These are phyloP conservation scores for Cylindroiulus punctatus DNA, from an alignment of 2,888 invertebrate species.

Conservation along the genomic window DNA sequence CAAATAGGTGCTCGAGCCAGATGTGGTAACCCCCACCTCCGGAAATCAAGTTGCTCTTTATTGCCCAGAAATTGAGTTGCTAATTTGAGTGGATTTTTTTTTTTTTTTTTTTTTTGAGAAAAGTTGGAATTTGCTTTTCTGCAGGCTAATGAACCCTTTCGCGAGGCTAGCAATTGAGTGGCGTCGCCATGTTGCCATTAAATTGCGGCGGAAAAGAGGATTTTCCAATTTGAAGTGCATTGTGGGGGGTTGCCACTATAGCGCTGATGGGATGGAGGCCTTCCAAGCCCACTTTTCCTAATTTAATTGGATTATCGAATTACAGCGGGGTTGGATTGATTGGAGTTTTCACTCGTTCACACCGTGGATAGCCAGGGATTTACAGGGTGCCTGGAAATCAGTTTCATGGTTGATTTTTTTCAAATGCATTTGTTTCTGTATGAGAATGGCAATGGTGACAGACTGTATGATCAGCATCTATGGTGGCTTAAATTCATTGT, in stretches of 20 bases:
- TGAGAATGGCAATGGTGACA: not conserved
- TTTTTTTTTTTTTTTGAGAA: no score
- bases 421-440: no score
- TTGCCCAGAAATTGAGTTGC: not conserved
- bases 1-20: not conserved
- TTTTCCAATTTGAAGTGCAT: constrained; percentile 11
- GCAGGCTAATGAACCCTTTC: not conserved
- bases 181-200: not conserved
- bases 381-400: not conserved
- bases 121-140: not conserved
- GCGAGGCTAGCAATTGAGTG: not conserved
- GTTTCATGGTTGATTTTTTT: no score
- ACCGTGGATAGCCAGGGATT: not conserved
- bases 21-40: constrained; percentile 14
- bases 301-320: constrained; percentile 32
- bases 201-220: constrained; percentile 15
- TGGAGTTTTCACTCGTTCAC: not conserved
- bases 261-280: not conserved
- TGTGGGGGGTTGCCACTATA: not conserved
- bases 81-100: constrained; percentile 9
- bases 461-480: not conserved
- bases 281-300: not conserved
- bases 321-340: not conserved
- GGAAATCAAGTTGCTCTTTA: not conserved
- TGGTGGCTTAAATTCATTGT: no score